These are phyloP conservation scores for Bufo gargarizans DNA, from an alignment of 2,113 vertebrate species.

Conservation along the genomic window DNA sequence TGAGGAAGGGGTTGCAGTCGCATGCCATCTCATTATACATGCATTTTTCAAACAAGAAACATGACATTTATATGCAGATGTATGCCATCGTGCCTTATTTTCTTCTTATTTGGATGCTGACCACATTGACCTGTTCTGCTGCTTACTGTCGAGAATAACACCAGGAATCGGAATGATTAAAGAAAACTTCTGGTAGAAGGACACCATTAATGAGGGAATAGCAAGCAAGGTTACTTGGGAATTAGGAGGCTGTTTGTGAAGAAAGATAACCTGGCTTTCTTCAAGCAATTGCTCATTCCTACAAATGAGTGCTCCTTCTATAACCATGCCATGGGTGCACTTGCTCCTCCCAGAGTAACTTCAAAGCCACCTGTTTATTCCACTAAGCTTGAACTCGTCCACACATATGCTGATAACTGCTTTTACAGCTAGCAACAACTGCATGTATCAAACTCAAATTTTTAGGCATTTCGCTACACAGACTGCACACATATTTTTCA, in stretches of 20 bases:
- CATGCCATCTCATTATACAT: background rate
- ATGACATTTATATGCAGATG: background rate
- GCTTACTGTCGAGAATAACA: background rate
- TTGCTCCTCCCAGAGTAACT: background rate
- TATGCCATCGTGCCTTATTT: background rate
- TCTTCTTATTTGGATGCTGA: constrained; percentile 34
- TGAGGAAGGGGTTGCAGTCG: background rate
- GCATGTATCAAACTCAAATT: background rate
- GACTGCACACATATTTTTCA: too few species aligned
- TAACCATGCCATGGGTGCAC: background rate
- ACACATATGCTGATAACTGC: background rate
- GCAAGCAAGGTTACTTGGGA: constrained; percentile 45
- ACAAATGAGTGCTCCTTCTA: background rate
- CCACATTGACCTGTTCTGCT: constrained; percentile 43
- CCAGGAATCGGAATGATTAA: constrained; percentile 45
- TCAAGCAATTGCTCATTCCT: constrained; percentile 23
- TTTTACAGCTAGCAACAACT: background rate
- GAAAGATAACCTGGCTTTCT: constrained; percentile 23
- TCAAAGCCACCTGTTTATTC: background rate
- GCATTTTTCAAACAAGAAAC: background rate
- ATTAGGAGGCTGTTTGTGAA: constrained; percentile 38
- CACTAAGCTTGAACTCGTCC: background rate
- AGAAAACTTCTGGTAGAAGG: constrained; percentile 30
- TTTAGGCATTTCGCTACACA: background rate
- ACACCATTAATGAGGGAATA: constrained; percentile 43